Percentiles rank a stretch among this genome's conserved stretches.
These are phyloP conservation scores for Coptotermes formosanus DNA, from an alignment of 1,140 invertebrate species.

Conservation along the genomic window DNA sequence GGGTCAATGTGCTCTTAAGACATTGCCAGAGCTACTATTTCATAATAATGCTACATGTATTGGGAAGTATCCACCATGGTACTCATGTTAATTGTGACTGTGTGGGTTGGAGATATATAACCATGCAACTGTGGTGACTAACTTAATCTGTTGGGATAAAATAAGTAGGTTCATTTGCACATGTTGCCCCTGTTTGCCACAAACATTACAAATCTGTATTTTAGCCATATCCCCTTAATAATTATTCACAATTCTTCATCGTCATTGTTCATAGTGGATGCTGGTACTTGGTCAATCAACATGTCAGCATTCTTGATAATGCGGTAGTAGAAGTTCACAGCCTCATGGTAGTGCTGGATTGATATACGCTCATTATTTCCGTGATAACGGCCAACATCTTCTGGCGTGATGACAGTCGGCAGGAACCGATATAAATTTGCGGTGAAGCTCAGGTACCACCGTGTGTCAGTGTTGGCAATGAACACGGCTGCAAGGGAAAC, in stretches of 20 bases:
- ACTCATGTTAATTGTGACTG: neutral
- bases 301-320: slow-evolving; percentile 54
- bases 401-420: slow-evolving; percentile 48
- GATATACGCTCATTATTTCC: slow-evolving; percentile 57
- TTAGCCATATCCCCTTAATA: neutral
- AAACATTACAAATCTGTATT: neutral
- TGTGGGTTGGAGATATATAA: neutral
- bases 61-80: too few species aligned
- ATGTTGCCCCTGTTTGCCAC: neutral
- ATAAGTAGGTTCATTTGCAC: neutral
- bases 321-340: slow-evolving; percentile 56
- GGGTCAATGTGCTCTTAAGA: neutral
- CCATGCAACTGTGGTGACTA: neutral
- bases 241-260: slow-evolving; percentile 29
- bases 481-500: slow-evolving; percentile 46
- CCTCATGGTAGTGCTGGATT: slow-evolving; percentile 50
- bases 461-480: slow-evolving; percentile 58
- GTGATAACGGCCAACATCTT: slow-evolving; percentile 51
- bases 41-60: neutral
- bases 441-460: slow-evolving; percentile 52
- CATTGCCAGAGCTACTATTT: too few species aligned
- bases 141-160: too few species aligned
- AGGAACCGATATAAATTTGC: slow-evolving; percentile 55
- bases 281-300: slow-evolving; percentile 34
- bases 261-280: slow-evolving; percentile 29